Evolutionary conservation across 2,113 vertebrate genomes (phyloP).

Genomic region (Rhombomys opimus): DNA sequence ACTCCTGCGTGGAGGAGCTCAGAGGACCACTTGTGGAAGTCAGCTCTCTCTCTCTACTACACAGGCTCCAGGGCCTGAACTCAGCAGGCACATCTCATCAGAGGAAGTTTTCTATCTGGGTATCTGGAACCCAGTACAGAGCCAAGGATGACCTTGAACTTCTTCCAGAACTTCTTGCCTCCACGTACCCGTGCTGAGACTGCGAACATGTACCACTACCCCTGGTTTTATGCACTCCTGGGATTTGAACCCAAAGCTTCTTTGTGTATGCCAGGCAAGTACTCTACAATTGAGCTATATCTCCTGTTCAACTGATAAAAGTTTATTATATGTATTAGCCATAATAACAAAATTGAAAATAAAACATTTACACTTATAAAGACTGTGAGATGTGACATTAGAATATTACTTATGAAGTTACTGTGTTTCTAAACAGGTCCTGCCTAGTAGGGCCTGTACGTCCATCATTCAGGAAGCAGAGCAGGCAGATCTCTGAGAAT

Average conservation of each 20-base stretch:
- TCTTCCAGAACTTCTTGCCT: neutral
- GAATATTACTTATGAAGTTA: neutral
- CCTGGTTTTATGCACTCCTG: neutral
- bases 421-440: neutral
- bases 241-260: neutral
- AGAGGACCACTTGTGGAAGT: neutral
- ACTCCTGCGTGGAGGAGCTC: neutral
- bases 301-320: neutral
- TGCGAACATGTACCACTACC: neutral
- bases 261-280: neutral
- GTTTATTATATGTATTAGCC: neutral
- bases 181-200: neutral
- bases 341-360: neutral
- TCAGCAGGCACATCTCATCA: neutral
- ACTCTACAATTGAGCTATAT: neutral
- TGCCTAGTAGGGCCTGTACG: neutral
- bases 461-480: neutral
- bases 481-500: neutral
- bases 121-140: neutral
- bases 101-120: neutral
- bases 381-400: neutral
- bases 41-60: neutral
- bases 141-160: neutral
- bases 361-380: slow-evolving; percentile 5
- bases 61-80: neutral